These are phyloP conservation scores for Streblospio benedicti DNA, from an alignment of 1,140 invertebrate species.

Conservation along the genomic window DNA sequence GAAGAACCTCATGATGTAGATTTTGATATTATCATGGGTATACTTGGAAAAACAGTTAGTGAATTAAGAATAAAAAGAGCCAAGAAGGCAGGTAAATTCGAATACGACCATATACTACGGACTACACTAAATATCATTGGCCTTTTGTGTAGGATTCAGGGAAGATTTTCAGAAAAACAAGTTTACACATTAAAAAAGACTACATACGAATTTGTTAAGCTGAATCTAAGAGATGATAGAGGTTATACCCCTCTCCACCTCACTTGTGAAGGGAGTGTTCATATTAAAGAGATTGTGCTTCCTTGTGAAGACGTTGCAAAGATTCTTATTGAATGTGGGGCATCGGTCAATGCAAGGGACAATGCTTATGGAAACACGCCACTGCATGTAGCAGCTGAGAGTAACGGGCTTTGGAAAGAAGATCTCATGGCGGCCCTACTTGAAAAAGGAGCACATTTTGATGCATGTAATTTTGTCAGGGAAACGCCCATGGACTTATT, in stretches of 20 bases:
- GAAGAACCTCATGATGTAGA: slow-evolving; percentile 58
- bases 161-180: slow-evolving; percentile 35
- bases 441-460: slow-evolving; percentile 72
- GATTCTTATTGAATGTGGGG: slow-evolving; percentile 72
- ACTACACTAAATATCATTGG: slow-evolving; percentile 64
- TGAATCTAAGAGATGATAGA: slow-evolving; percentile 60
- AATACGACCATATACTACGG: slow-evolving; percentile 73
- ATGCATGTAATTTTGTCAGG: slow-evolving; percentile 70
- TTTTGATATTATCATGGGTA: slow-evolving; percentile 69
- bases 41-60: slow-evolving; percentile 52
- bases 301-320: slow-evolving; percentile 64
- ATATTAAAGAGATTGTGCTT: slow-evolving; percentile 67
- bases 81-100: slow-evolving; percentile 38
- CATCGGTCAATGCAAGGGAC: slow-evolving; percentile 60
- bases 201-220: slow-evolving; percentile 61
- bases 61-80: slow-evolving; percentile 32
- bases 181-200: slow-evolving; percentile 51
- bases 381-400: slow-evolving; percentile 64
- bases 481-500: slow-evolving; percentile 64
- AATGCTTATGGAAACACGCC: slow-evolving; percentile 71
- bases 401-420: slow-evolving; percentile 43
- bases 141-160: slow-evolving; percentile 53
- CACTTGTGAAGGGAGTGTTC: slow-evolving; percentile 59
- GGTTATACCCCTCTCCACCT: slow-evolving; percentile 70
- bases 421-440: slow-evolving; percentile 63